Evolutionary conservation across 2,113 vertebrate genomes (phyloP), one percentile per base, ranked within the genome.

Genomic region (Saguinus imperator): DNA sequence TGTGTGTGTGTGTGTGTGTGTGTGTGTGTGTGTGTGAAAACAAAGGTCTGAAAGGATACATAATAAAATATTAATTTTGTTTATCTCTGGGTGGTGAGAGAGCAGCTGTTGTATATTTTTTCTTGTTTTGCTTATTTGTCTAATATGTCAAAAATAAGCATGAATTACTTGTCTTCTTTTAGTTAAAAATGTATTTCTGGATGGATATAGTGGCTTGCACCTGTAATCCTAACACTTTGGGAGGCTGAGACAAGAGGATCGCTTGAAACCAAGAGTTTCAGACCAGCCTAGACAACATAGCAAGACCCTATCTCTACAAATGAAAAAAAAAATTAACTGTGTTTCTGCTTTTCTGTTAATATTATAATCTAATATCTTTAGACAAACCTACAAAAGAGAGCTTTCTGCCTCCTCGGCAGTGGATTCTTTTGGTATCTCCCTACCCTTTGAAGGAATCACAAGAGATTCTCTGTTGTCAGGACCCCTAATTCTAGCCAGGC

Each of bases 161-260:
- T 55, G 55, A 75, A 57, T 90, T 82, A 66, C 48, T 75, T 50
- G 27, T 43, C 35, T 58, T 27, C 64, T 85, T 86, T 90, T 25
- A 87, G 91, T 93, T 96, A 89, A 94, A 66, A 91, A 81, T 57
- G 4, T 94, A 87, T 64, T 64, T 64, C 61, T 64, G 61, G 61
- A 27, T 64, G 61, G 27, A 64, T 29, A 5, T 64, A 6, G 61
- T 64, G 61, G 61, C 61, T 64, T 12, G 29, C 12, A 29, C 61
- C 61, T 14, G 27, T 64, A 64, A 64, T 64, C 27, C 27, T 6
- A 64, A 32, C 61, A 64, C 27, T 64, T 32, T 32, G 27, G 12
- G 27, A 64, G 61, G 61, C 61, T 64, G 61, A 64, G 61, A 32
- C 61, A 64, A 11, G 61, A 64, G 61, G 61, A 32, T 64, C 6